phyloP scores from a whole-genome alignment of 2,797 vertebrate genomes.

The Cryptoprocta ferox region DNA sequence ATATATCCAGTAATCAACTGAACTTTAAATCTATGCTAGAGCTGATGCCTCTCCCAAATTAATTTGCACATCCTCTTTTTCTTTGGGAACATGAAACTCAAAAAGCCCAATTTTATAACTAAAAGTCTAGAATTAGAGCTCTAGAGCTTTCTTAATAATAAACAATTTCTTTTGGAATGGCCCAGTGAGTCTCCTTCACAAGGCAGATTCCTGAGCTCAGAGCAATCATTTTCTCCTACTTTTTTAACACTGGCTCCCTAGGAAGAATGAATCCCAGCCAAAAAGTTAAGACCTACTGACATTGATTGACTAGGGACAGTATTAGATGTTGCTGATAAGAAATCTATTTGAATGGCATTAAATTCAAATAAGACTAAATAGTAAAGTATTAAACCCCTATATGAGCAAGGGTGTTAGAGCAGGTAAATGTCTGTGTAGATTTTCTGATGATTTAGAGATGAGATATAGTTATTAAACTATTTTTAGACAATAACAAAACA shows the following conservation, averaged over 20 bases:
- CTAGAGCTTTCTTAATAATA: neutral
- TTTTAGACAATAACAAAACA: neutral
- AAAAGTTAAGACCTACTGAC: neutral
- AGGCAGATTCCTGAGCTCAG: neutral
- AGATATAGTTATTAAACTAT: neutral
- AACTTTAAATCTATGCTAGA: neutral
- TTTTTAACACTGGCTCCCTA: neutral
- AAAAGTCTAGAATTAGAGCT: neutral
- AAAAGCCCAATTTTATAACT: neutral
- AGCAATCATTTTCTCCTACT: neutral
- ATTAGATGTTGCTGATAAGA: neutral
- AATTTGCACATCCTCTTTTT: neutral
- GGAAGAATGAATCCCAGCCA: neutral
- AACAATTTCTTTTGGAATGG: neutral
- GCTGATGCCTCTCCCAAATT: neutral
- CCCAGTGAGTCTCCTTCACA: neutral
- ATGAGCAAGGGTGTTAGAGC: neutral
- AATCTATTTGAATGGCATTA: neutral
- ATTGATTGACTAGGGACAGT: neutral
- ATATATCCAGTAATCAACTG: neutral
- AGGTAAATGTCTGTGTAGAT: neutral
- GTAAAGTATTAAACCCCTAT: neutral
- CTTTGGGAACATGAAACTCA: neutral
- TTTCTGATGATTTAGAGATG: neutral
- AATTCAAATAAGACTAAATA: neutral